A percentile compares a stretch with the other conserved stretches of the same genome.
Evolutionary conservation across 2,797 vertebrate species (phyloP).

Genomic region (Acipenser oxyrinchus): DNA sequence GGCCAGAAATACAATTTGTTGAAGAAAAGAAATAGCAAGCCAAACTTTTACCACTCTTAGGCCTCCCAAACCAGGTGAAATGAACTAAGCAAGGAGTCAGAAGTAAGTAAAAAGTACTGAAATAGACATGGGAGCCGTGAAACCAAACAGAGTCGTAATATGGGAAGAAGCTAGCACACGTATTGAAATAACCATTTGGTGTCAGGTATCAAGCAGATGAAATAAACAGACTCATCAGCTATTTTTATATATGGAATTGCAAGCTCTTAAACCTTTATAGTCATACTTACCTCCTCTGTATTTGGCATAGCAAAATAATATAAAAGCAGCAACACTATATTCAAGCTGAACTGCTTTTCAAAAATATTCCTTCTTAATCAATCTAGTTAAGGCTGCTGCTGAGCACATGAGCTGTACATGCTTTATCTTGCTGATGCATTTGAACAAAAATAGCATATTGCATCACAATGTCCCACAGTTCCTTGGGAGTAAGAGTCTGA

Average conservation of each 20-base stretch:
- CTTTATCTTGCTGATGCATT: conserved; percentile 18
- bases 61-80: conserved; percentile 51
- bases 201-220: conserved; percentile 87
- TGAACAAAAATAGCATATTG: conserved; percentile 68
- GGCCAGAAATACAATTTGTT: conserved; percentile 15
- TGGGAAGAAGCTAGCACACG: conserved; percentile 59
- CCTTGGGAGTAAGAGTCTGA: no score
- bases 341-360: no score
- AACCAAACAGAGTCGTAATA: conserved; percentile 67
- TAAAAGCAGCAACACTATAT: no score
- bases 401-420: conserved; percentile 28
- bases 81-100: conserved; percentile 39
- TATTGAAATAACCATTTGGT: conserved; percentile 75
- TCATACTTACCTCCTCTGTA: conserved; percentile 26
- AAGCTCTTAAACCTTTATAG: conserved; percentile 21
- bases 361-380: no score
- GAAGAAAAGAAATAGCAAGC: conserved; percentile 32
- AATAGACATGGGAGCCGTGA: conserved; percentile 65
- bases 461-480: conserved; percentile 41
- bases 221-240: conserved; percentile 83
- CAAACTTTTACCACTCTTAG: conserved; percentile 28
- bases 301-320: neutral
- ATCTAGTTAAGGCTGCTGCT: neutral
- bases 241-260: conserved; percentile 79
- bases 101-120: conserved; percentile 55